Percentiles rank a stretch among this genome's conserved stretches.
Conservation (phyloP, 2,888 invertebrate genomes). For the Deilephila porcellus region DNA sequence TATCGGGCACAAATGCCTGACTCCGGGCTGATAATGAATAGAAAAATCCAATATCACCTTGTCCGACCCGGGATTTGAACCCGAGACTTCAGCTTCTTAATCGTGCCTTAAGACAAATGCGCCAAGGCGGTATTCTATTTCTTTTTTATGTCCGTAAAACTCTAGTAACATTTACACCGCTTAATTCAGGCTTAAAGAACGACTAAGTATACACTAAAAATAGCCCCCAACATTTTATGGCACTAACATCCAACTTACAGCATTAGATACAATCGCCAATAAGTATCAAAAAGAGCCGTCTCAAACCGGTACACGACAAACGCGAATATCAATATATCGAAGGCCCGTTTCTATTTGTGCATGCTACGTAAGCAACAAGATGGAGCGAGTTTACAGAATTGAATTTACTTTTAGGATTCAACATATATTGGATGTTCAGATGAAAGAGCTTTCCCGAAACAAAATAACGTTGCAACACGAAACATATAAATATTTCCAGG, state of each 20-base stretch:
- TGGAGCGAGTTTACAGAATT: slow-evolving; percentile 38
- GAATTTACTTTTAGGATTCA: slow-evolving; percentile 49
- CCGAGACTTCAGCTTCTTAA: too few relatives aligned
- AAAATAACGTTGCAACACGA: slow-evolving; percentile 46
- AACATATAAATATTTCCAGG: neutral
- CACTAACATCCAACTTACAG: neutral
- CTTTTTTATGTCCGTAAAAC: too few relatives aligned
- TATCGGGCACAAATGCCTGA: too few relatives aligned
- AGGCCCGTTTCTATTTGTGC: slow-evolving; percentile 13
- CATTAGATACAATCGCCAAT: neutral
- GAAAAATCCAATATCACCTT: too few relatives aligned
- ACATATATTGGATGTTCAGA: slow-evolving; percentile 40
- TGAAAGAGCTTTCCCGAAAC: slow-evolving; percentile 48
- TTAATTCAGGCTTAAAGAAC: too few relatives aligned
- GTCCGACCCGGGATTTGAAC: too few relatives aligned
- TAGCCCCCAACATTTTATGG: too few relatives aligned
- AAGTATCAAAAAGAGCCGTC: slow-evolving; percentile 1
- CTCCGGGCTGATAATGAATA: too few relatives aligned
- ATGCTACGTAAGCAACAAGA: slow-evolving; percentile 36
- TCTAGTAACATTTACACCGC: too few relatives aligned
- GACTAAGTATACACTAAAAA: too few relatives aligned
- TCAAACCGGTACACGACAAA: slow-evolving; percentile 1
- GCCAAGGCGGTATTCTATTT: too few relatives aligned
- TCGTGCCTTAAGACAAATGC: too few relatives aligned
- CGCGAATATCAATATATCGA: slow-evolving; percentile 24